Base-by-base conservation (phyloP, 2,113 vertebrate species). In the Sinocyclocheilus anophthalmus region DNA sequence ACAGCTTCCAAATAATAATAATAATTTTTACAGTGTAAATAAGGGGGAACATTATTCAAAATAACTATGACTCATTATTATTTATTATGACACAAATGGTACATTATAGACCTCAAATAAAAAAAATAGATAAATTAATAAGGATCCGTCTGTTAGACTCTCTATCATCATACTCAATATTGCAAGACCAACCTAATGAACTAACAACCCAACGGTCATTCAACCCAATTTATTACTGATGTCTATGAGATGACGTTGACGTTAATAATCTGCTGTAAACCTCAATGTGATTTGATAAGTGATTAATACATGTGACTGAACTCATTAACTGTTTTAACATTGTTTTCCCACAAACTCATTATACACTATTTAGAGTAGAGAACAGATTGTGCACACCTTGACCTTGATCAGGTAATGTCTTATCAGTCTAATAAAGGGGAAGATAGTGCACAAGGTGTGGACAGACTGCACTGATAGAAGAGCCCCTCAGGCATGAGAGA, bases 401-500 rank as follows among this genome's bases (percentile, higher is more conserved):
- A 85, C 78, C 86, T 88, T 84, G 50, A 76, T 26, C 39, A 6
- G 59, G 37, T 67, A 76, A 69, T 61, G 63, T 63, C 89, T 94
- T 94, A 95, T 94, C 94, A 94, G 90, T 87, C 86, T 88, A 92
- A 93, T 92, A 86, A 85, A 80, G 73, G 24, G 45, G 53, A 76
- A 93, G 92, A 94, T 94, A 92, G 89, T 91, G 80, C 26, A 57
- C 86, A 72, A 89, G 89, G 84, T 86, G 90, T 30, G 89, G 84
- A 84, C 5, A 4, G 14, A 16, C 78, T 78, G 86, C 69, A 85
- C 89, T 79, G 82, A 87, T 88, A 92, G 33, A 90, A 70, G 87
- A 76, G 75, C 70, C 61, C 39, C 61, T 63, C 20, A 20, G 59
- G 67, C 9, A 18, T 48, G 59, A 5, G 65, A 70, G 16, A 70